These are phyloP conservation scores for Himalopsyche anomala DNA, from an alignment of 2,888 invertebrate species.

Conservation along the genomic window DNA sequence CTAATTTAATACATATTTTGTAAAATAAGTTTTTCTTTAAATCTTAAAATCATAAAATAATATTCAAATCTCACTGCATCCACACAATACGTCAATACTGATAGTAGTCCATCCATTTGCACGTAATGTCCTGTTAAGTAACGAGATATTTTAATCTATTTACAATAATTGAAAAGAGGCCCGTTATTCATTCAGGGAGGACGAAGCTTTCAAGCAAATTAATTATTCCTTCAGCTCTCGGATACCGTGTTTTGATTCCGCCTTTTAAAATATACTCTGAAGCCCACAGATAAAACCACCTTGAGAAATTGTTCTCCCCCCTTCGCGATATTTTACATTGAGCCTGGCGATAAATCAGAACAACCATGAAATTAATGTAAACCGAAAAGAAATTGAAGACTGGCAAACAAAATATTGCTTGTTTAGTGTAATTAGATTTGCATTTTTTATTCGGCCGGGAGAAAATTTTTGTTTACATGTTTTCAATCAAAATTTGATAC, in stretches of 20 bases:
- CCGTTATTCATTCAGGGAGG: neutral
- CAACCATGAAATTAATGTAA: neutral
- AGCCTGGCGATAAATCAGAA: neutral
- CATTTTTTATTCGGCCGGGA: neutral
- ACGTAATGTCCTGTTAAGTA: neutral
- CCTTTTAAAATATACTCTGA: neutral
- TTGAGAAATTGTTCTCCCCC: neutral
- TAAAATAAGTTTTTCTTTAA: too few relatives aligned
- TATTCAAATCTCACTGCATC: neutral
- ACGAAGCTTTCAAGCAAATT: constrained; percentile 16
- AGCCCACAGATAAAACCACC: neutral
- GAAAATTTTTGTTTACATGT: neutral
- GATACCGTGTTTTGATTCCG: neutral
- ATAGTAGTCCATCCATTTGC: neutral
- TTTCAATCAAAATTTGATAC: neutral
- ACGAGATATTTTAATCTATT: constrained; percentile 4
- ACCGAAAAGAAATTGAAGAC: neutral
- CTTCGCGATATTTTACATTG: neutral
- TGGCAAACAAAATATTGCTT: constrained; percentile 5
- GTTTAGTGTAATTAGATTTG: constrained; percentile 1
- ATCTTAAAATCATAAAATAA: too few relatives aligned
- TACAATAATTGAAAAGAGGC: neutral
- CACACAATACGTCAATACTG: neutral
- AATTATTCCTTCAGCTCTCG: neutral
- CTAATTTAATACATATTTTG: too few relatives aligned